Evolutionary conservation across 2,888 invertebrate species (phyloP), one percentile per base, ranked within the genome.

Genomic region (Yponomeuta sedellus): DNA sequence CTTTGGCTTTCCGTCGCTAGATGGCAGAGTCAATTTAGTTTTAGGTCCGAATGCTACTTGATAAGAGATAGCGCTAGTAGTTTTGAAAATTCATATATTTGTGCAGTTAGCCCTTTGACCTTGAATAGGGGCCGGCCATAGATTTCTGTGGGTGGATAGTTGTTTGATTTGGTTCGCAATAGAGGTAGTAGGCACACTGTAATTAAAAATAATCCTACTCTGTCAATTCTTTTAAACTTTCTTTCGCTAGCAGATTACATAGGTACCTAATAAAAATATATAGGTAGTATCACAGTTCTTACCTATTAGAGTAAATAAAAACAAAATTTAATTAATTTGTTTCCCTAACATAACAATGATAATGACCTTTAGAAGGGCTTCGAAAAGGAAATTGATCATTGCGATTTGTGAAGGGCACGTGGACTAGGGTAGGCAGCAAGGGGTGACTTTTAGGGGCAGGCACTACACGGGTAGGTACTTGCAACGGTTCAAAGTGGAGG

Each of bases 31-130:
- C 1, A 40, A 62, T 28, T 8, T 8, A 8, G 34, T 34, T 34
- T 34, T 34, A 34, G 8, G 5, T 34, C 5, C 10, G 8, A 34
- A 34, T 19, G 59, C 64, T 64, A 64, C 57, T 64, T 52, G 22
- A 16, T 56, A 64, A 8, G 4, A 64, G 64, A 64, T 64, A 57
- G 56, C 64, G 28, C n/a, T 25, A 63, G 10, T 10, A 28, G 28
- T 62, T 61, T 34, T 28, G 11, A 16, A 62, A 62, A 28, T 16
- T 16, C 2, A 10, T 52, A 16, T 25, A n/a, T 25, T 25, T 25
- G 25, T 25, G 3, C 12, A 0, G 8, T 34, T 8, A 34, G 16
- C 44, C 44, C 44, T 52, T 52, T 52, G 44, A 52, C 44, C 44
- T 52, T 52, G 44, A 52, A 34, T 34, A 34, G 34, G 34, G 34